Evolutionary conservation across 2,113 vertebrate species (phyloP), one percentile per base, ranked within the genome.

Genomic region (Ptyas mucosa): DNA sequence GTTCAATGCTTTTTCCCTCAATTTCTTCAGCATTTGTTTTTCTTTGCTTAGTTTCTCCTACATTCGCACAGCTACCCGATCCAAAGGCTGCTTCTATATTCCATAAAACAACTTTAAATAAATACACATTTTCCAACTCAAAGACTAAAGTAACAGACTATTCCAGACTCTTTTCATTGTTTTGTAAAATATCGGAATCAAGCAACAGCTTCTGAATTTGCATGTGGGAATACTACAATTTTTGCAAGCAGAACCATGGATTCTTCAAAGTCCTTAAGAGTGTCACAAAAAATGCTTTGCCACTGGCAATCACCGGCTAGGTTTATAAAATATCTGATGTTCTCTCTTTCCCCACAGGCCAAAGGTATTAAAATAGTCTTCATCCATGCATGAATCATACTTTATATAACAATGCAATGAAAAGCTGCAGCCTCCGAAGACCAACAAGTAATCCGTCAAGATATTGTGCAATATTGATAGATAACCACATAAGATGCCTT

Each of bases 341-440:
- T 24, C 39, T 55, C 5, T 34, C 39, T 51, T 92, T 92, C 54
- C 69, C 92, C 12, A 85, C 29, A n/a, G 69, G 53, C 88, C 46
- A 46, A 89, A 49, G 26, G 6, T 89, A 85, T 85, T 85, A 89
- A 92, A 92, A 92, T 85, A 89, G 69, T 75, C 69, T 92, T 89
- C 88, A 58, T 29, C 39, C 53, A 51, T 57, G 87, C 53, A 85
- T 92, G 88, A 92, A 92, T 92, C 88, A 92, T 55, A 34, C 53
- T 85, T 92, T 85, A 58, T 26, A 49, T 89, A 89, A 89, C 39
- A 92, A 89, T 52, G 69, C 52, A n/a, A 89, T 21, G 69, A 89
- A 89, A 85, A 85, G 69, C 51, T 23, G 20, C 18, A 26, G 34
- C 61, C 61, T 92, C 91, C 24, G 61, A 81, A 64, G 87, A 24